Base-by-base conservation (phyloP, 2,888 invertebrate species). In the Hesperia comma region DNA sequence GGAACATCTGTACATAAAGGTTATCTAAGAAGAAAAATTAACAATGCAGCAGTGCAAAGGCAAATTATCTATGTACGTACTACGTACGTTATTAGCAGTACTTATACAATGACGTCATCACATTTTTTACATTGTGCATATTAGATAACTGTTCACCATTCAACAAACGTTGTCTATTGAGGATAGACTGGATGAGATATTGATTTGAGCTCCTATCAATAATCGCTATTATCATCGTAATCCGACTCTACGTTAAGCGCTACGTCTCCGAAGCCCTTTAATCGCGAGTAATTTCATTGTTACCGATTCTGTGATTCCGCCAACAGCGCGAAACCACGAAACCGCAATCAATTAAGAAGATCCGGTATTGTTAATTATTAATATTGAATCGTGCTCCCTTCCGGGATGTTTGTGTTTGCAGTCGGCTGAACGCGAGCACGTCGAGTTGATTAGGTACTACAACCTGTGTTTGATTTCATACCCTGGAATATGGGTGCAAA, bases 331-430 rank as follows among this genome's bases (percentile, higher is more conserved):
- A 71, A 74, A 72, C 76, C 73, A 69, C 75, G 67, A 68, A 64
- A 68, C 71, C 72, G 56, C 71, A 72, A 62, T 71, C 72, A 70
- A 85, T 86, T 86, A 74, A 70, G 69, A 74, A 74, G 78, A 64
- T 62, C 62, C 54, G 53, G 62, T 40, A 32, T 43, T 62, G 82
- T 82, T 83, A 82, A 83, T 86, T 85, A 85, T 84, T 84, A 85
- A 85, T 86, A 87, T 49, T 49, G 19, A 12, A 87, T 86, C 79
- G 80, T 21, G 41, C 46, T 17, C 72, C 76, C 76, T 79, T 78
- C 77, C 75, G 71, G 76, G 72, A 79, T 83, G 84, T 84, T 85
- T 84, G 83, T 75, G 67, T 73, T 71, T 6, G 41, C 0, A 2
- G 12, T 1, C 14, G 1, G 41, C 1, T 15, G 46, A 12, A 17